Evolutionary conservation across 2,888 invertebrate genomes (phyloP), one percentile per base, ranked within the genome.

Genomic region (Ypsolopha sequella): DNA sequence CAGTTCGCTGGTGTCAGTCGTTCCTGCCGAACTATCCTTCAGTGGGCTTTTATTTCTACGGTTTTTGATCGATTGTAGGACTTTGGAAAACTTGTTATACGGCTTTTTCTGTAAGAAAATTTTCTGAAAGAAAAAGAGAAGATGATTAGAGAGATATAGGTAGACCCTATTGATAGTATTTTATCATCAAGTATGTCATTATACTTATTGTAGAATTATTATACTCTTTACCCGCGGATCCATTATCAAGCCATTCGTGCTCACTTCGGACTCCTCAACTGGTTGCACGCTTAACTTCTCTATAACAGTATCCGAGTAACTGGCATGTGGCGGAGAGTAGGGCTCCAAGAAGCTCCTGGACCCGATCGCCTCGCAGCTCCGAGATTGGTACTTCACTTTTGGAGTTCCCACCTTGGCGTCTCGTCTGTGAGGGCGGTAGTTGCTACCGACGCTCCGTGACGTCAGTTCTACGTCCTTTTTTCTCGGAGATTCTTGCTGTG

Each of bases 341-440:
- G 60, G 57, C 6, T 76, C 73, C 0, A 70, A 60, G 36, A 57
- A 53, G 44, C 64, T 56, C 55, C 64, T 68, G 1, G 76, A 70
- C 1, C 73, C 68, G 52, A 85, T 72, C 0, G 81, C 84, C 61
- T 84, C 84, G 58, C 84, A 84, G 56, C 84, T 85, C 57, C 77
- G 82, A 6, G 85, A 85, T 52, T 70, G 69, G 57, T 72, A 76
- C 53, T 68, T 76, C 43, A 75, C 57, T 47, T 65, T 68, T 6
- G 67, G 62, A n/a, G 81, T 79, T 13, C 76, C 80, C 0, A 81
- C 75, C 53, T 75, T 70, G 3, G 68, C 77, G 53, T 82, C 79
- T 41, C 70, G 73, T 49, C 69, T 73, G 6, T 66, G 68, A 2
- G 63, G 48, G 52, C 64, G 68, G 3, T 61, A 64, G 58, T 70